A percentile compares a stretch with the other conserved stretches of the same genome.
These are phyloP conservation scores for Synergus japonicus DNA, from an alignment of 2,888 invertebrate species.

Conservation along the genomic window DNA sequence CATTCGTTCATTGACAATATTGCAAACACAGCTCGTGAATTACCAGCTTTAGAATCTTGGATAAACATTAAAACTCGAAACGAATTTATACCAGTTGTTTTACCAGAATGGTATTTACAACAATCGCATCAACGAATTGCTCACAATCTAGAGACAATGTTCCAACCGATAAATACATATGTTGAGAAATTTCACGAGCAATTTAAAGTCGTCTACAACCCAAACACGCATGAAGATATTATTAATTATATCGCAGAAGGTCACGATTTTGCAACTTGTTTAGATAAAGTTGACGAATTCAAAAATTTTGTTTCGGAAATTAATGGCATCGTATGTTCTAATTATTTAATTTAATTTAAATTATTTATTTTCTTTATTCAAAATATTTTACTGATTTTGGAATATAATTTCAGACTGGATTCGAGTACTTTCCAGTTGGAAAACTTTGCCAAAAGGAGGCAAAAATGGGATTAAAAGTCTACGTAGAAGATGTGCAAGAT, in stretches of 20 bases:
- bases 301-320: slow-evolving; percentile 64
- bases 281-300: slow-evolving; percentile 65
- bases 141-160: slow-evolving; percentile 79
- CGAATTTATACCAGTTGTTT: slow-evolving; percentile 58
- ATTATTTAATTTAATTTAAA: background rate
- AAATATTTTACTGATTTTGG: background rate
- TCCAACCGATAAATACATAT: slow-evolving; percentile 80
- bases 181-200: slow-evolving; percentile 79
- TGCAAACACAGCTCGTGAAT: slow-evolving; percentile 60
- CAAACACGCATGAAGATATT: slow-evolving; percentile 78
- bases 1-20: slow-evolving; percentile 68
- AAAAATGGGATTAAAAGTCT: slow-evolving; percentile 81
- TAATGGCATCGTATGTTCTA: slow-evolving; percentile 64
- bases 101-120: slow-evolving; percentile 71
- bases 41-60: slow-evolving; percentile 70
- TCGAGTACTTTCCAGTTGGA: slow-evolving; percentile 84
- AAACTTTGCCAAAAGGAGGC: slow-evolving; percentile 82
- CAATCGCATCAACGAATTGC: slow-evolving; percentile 80
- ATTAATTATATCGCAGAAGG: slow-evolving; percentile 78
- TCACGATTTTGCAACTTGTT: slow-evolving; percentile 73
- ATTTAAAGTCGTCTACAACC: slow-evolving; percentile 81
- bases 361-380: background rate
- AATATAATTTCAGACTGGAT: slow-evolving; percentile 77
- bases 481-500: slow-evolving; percentile 79
- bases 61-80: slow-evolving; percentile 61